These are phyloP conservation scores for Tolypeutes matacus DNA, from an alignment of 2,797 vertebrate genomes.

Conservation along the genomic window DNA sequence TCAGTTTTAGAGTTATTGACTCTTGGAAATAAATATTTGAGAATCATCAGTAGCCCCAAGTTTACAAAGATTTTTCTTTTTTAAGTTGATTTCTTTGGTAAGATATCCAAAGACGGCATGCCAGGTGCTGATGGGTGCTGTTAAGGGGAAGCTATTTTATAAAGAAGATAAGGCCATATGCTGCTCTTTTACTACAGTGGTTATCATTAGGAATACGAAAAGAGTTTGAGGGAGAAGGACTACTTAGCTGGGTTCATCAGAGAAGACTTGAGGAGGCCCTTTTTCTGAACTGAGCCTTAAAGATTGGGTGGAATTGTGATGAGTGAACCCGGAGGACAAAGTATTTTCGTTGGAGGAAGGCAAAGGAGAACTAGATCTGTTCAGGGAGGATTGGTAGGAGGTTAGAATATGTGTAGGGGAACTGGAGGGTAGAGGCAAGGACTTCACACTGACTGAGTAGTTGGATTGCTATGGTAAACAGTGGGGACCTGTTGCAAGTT, in stretches of 20 bases:
- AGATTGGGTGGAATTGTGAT: neutral
- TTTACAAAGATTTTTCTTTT: slow-evolving; percentile 61
- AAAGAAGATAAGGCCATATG: neutral
- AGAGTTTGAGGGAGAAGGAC: slow-evolving; percentile 18
- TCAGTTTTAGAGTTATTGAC: neutral
- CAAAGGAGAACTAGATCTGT: neutral
- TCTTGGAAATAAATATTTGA: slow-evolving; percentile 42
- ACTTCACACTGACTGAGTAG: neutral
- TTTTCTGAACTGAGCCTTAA: slow-evolving; percentile 15
- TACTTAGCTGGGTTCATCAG: neutral
- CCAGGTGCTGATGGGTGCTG: neutral
- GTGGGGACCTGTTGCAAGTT: neutral
- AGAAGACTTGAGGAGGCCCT: neutral
- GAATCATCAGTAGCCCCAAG: slow-evolving; percentile 17
- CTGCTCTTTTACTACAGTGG: neutral
- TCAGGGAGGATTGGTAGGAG: neutral
- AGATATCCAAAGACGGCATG: slow-evolving; percentile 1
- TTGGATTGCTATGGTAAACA: neutral
- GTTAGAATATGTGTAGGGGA: neutral
- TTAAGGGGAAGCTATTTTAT: neutral
- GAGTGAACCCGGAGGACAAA: neutral
- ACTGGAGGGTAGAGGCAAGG: neutral
- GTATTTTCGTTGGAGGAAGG: neutral
- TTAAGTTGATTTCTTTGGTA: slow-evolving; percentile 55
- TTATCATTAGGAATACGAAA: neutral